Percentiles rank a stretch among this genome's conserved stretches.
Evolutionary conservation across 2,888 invertebrate species (phyloP).

Genomic region (Eugnorisma glareosa): DNA sequence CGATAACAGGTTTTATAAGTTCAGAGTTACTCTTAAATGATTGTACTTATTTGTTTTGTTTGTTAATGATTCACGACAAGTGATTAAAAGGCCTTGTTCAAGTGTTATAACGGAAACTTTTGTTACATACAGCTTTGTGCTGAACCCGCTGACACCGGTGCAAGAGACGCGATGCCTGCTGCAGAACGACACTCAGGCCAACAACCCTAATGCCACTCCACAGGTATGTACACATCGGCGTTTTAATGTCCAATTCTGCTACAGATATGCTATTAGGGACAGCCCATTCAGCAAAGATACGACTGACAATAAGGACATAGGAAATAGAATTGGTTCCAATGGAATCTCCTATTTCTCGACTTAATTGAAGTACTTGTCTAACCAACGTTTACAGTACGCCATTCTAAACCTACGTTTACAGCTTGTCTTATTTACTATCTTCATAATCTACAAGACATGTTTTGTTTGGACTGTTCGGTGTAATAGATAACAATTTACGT

Average conservation of each 20-base stretch:
- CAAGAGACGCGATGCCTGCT: constrained; percentile 97
- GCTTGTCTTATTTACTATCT: constrained; percentile 51
- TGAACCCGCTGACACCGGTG: constrained; percentile 97
- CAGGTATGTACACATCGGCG: constrained; percentile 83
- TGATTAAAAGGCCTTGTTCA: background rate
- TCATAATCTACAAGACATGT: constrained; percentile 46
- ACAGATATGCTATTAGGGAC: background rate
- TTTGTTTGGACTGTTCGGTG: constrained; percentile 49
- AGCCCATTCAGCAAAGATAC: constrained; percentile 21
- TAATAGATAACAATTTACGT: constrained; percentile 49
- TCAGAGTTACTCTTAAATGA: constrained; percentile 58
- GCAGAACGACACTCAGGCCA: constrained; percentile 97
- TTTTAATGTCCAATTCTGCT: constrained; percentile 25
- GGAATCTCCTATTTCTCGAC: constrained; percentile 33
- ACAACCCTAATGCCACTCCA: constrained; percentile 96
- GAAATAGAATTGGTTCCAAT: constrained; percentile 40
- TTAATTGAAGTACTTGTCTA: constrained; percentile 54
- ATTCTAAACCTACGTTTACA: constrained; percentile 45
- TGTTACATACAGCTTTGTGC: constrained; percentile 95
- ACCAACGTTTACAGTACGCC: constrained; percentile 39
- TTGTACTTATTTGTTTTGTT: constrained; percentile 47
- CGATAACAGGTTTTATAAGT: constrained; percentile 50
- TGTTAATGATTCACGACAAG: constrained; percentile 5
- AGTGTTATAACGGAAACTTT: constrained; percentile 60
- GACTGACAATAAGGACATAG: constrained; percentile 30